Conservation (phyloP, 2,888 invertebrate genomes). For the Timema cristinae region DNA sequence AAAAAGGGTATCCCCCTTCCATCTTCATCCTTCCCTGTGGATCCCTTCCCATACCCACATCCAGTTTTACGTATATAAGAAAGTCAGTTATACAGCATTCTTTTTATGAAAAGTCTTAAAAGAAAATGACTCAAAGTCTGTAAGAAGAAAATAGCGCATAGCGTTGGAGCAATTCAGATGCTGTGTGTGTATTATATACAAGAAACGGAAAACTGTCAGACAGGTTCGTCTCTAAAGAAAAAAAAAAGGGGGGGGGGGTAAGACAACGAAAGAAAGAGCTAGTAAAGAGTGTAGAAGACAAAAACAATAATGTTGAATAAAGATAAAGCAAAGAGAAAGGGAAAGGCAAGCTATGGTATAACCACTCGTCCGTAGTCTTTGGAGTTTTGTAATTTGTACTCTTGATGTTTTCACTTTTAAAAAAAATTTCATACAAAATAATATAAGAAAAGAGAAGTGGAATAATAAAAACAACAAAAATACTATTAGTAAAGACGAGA, state of each 20-base stretch:
- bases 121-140: constrained; percentile 32
- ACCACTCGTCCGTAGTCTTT: constrained; percentile 23
- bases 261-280: constrained; percentile 16
- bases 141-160: constrained; percentile 1
- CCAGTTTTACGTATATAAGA: constrained; percentile 27
- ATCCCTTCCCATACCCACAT: constrained; percentile 1
- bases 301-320: constrained; percentile 22
- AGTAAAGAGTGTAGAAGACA: constrained; percentile 16
- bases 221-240: constrained; percentile 21
- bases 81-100: constrained; percentile 27
- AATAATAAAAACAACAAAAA: no score
- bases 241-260: neutral
- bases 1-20: constrained; percentile 13
- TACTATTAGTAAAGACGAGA: neutral
- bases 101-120: constrained; percentile 37
- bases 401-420: constrained; percentile 1
- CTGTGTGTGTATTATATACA: constrained; percentile 26
- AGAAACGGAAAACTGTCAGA: constrained; percentile 27
- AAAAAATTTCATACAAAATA: no score
- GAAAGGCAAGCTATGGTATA: constrained; percentile 11
- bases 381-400: constrained; percentile 25
- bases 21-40: constrained; percentile 7
- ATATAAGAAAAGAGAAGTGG: no score
- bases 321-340: constrained; percentile 22
- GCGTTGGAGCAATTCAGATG: constrained; percentile 26